A percentile compares a stretch with the other conserved stretches of the same genome.
Evolutionary conservation across 2,888 invertebrate species (phyloP).

Genomic region (Galerucella pusilla): DNA sequence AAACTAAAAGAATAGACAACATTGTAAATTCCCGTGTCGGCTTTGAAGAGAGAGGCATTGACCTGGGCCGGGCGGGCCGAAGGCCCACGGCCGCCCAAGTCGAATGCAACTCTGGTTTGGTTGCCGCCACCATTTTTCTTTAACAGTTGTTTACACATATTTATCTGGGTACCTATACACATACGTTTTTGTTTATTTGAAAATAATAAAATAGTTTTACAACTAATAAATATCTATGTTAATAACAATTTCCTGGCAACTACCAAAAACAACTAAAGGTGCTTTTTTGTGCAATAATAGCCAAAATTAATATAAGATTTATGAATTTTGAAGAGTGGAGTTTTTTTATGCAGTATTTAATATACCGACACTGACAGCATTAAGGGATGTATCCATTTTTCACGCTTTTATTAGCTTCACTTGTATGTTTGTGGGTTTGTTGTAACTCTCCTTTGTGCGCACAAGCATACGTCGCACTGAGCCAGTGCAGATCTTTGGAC

Average conservation of each 20-base stretch:
- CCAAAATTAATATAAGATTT: no score
- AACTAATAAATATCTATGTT: neutral
- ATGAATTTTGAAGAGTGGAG: no score
- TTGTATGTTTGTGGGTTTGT: no score
- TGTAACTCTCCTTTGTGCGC: no score
- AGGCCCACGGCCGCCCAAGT: slow-evolving; percentile 54
- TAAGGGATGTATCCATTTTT: no score
- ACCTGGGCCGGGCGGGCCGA: slow-evolving; percentile 45
- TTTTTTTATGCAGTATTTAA: no score
- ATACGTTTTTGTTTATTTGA: neutral
- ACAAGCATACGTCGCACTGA: no score
- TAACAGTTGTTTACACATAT: slow-evolving; percentile 4
- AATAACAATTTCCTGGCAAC: neutral
- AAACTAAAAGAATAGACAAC: slow-evolving; percentile 4
- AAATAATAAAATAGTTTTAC: neutral
- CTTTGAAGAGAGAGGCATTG: slow-evolving; percentile 49
- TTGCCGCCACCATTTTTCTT: slow-evolving; percentile 19
- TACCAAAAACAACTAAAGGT: neutral
- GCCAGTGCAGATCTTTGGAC: no score
- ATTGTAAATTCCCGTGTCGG: slow-evolving; percentile 28
- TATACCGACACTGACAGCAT: no score
- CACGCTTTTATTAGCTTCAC: no score
- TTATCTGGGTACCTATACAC: neutral
- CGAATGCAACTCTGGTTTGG: slow-evolving; percentile 47
- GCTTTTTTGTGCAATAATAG: no score